phyloP scores from a whole-genome alignment of 1,140 invertebrate genomes.

The Leguminivora glycinivorella region DNA sequence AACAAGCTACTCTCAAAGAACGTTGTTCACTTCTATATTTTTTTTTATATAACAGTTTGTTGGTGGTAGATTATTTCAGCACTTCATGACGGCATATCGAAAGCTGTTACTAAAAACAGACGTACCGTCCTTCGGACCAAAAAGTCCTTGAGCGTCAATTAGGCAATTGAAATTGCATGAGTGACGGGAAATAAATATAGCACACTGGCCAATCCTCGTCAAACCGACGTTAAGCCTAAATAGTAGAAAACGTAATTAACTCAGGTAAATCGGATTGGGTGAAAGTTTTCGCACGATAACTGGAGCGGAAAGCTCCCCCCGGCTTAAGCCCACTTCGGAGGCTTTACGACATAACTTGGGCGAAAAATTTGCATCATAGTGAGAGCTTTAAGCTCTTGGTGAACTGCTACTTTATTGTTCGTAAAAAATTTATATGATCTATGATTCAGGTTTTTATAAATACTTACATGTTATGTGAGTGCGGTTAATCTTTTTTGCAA shows the following conservation, averaged over 20 bases:
- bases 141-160: too few species aligned
- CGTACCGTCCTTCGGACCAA: too few species aligned
- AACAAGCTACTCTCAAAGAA: too few species aligned
- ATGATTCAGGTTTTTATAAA: neutral
- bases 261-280: slow-evolving; percentile 69
- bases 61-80: too few species aligned
- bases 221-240: slow-evolving; percentile 44
- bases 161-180: too few species aligned
- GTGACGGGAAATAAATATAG: neutral
- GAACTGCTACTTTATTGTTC: neutral
- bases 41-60: too few species aligned
- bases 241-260: slow-evolving; percentile 67
- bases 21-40: too few species aligned
- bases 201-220: slow-evolving; percentile 40
- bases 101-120: too few species aligned
- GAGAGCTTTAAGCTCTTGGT: slow-evolving; percentile 4
- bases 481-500: neutral
- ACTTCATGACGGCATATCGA: too few species aligned
- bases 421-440: neutral
- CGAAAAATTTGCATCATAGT: slow-evolving; percentile 28
- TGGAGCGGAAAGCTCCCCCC: slow-evolving; percentile 46
- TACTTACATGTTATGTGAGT: neutral
- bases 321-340: slow-evolving; percentile 26
- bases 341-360: slow-evolving; percentile 26
- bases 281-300: slow-evolving; percentile 68